Percentiles rank a stretch among this genome's conserved stretches.
Evolutionary conservation across 2,113 vertebrate species (phyloP).

Genomic region (Aphelocoma coerulescens): DNA sequence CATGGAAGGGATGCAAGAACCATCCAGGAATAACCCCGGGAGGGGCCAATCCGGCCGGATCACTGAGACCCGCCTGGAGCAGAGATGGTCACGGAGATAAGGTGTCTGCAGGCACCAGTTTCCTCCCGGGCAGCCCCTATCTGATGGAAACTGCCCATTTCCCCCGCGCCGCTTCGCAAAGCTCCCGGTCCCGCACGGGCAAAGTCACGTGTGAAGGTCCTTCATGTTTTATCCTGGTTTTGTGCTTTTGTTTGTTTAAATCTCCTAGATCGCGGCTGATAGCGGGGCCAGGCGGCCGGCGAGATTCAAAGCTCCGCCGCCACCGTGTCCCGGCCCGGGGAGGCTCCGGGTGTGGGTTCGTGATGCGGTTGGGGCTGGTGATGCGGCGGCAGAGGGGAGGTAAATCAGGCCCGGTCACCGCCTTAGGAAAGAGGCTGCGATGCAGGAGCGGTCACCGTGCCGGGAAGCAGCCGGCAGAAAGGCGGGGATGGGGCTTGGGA

Average conservation of each 20-base stretch:
- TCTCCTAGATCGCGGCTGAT: background rate
- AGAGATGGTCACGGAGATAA: slow-evolving; percentile 10
- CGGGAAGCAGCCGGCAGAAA: rapidly evolving
- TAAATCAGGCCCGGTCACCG: rapidly evolving
- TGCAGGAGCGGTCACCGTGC: rapidly evolving
- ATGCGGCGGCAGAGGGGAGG: rapidly evolving
- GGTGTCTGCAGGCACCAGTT: background rate
- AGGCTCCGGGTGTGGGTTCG: background rate
- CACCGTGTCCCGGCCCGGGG: rapidly evolving
- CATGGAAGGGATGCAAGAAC: background rate
- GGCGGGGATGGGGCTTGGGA: background rate
- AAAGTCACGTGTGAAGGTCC: background rate
- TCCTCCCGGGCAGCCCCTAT: background rate
- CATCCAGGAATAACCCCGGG: background rate
- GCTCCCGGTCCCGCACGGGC: background rate
- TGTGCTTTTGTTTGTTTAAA: slow-evolving; percentile 11
- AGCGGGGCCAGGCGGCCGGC: background rate
- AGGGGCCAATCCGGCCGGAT: background rate
- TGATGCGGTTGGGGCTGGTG: rapidly evolving
- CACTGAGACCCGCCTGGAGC: background rate
- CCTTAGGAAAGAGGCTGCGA: rapidly evolving
- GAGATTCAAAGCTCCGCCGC: background rate
- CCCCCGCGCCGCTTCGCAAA: background rate
- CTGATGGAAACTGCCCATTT: slow-evolving; percentile 35
- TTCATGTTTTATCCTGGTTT: background rate